Base-by-base conservation (phyloP, 30 jellyfish, hydroid and myxozoan species). In the Aurelia aurita region DNA sequence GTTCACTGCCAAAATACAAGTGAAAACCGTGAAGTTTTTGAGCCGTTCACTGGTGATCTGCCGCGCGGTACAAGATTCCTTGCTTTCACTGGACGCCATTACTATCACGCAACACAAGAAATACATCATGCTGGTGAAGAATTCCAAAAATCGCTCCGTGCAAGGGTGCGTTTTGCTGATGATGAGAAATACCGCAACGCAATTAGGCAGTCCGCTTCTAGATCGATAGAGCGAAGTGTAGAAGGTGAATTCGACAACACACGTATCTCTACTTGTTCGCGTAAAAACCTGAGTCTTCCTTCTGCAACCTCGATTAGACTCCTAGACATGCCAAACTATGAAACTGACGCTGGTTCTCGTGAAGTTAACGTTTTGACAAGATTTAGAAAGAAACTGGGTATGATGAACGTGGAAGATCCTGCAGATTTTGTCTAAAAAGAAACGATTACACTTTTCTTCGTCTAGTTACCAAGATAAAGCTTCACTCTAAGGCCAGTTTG, bases 171-270 rank as follows among this genome's bases (percentile, higher is more conserved):
- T 8, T 84, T 84, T 47, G 88, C 94, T 18, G 70, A 43, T 18
- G 94, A 84, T 26, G 94, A 84, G 25, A 71, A 68, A 65, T 84
- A 84, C 77, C 45, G 94, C 45, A 84, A 84, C 46, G 49, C 85
- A 10, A 60, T 84, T 21, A 87, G 94, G 45, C 88, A 68, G 20
- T 25, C 94, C 4, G 94, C 87, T 5, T 68, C 86, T 25, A 58
- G 94, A 72, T 72, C 82, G 22, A 47, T 84, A 32, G 90, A 80
- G 62, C 78, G 90, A 21, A 80, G 90, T 39, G 90, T 64, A 35
- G 90, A 80, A 39, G 90, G 90, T 14, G 90, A 80, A 26, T 15
- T 39, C 2, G 51, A 39, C 9, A 39, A 39, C 16, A 14, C 51
- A 39, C 51, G 51, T 15, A 39, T 39, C 9, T 39, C 51, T 39